Base-by-base conservation (phyloP, 2,888 invertebrate species). In the Amphimallon solstitiale region DNA sequence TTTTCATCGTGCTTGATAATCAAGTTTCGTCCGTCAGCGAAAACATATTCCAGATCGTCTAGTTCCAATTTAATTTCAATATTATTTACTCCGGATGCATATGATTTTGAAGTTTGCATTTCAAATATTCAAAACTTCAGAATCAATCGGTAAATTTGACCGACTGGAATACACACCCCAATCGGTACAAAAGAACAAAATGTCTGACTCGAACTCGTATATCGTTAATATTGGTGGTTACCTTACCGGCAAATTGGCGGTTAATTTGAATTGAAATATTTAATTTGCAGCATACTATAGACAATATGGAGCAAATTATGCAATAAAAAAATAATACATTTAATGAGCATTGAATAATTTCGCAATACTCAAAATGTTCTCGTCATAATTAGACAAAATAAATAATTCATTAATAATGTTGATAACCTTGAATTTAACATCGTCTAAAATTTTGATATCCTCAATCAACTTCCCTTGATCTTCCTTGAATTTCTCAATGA, bases 161-260 rank as follows among this genome's bases (percentile, higher is more conserved):
- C 35, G 40, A 29, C 7, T 29, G 7, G 46, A 52, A 37, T 10
- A 49, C 61, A 65, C 62, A 48, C 59, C 69, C 68, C 70, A 64
- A 70, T 70, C 70, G 70, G 70, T 70, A 70, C 67, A 67, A 64
- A 69, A 70, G 70, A 69, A 52, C 63, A 69, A 69, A 62, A 70
- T 70, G 70, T 69, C 66, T 49, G 21, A 23, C 19, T 9, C 17
- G n/a, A n/a, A 15, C 10, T 37, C 2, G 14, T 12, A 46, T 3
- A 15, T 15, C 29, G 63, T 15, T 51, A 51, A 40, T 40, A 23
- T 23, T 14, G 14, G 3, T n/a, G n/a, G 2, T 14, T 63, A 29
- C 17, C 12, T 63, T 63, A 63, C 15, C 63, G 23, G 51, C 51
- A n/a, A 37, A 43, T 15, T 19, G 19, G 19, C 19, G 19, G 45